Evolutionary conservation across 2,888 invertebrate species (phyloP).

Genomic region (Hypomecis atomaria): DNA sequence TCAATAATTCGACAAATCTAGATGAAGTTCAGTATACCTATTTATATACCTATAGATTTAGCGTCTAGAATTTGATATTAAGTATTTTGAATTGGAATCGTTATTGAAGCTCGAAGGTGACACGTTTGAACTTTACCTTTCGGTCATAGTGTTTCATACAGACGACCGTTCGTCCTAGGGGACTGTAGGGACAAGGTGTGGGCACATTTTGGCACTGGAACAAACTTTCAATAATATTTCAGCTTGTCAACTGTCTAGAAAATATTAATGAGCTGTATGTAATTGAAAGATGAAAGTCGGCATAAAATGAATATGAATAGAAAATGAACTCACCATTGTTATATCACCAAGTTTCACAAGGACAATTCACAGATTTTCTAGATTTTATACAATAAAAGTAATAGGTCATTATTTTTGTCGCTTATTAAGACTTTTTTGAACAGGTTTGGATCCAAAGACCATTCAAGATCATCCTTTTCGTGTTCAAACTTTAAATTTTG

Average conservation of each 20-base stretch:
- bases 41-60: no score
- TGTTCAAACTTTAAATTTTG: no score
- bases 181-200: conserved; percentile 17
- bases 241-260: conserved; percentile 15
- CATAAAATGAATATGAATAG: not conserved
- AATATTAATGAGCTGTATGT: conserved; percentile 18
- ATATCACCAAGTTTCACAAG: not conserved
- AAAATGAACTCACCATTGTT: not conserved
- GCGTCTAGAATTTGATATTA: no score
- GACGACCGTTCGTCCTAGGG: conserved; percentile 4
- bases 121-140: conserved; percentile 6
- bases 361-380: no score
- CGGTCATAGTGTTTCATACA: not conserved
- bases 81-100: not conserved
- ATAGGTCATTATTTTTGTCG: no score
- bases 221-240: conserved; percentile 15
- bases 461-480: no score
- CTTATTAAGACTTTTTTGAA: no score
- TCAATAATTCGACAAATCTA: no score
- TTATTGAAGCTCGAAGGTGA: conserved; percentile 8
- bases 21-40: no score
- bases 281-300: conserved; percentile 12
- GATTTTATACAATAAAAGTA: no score
- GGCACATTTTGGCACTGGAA: conserved; percentile 19
- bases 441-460: no score